phyloP scores from a whole-genome alignment of 2,888 invertebrate species.

The Amorpha juglandis region DNA sequence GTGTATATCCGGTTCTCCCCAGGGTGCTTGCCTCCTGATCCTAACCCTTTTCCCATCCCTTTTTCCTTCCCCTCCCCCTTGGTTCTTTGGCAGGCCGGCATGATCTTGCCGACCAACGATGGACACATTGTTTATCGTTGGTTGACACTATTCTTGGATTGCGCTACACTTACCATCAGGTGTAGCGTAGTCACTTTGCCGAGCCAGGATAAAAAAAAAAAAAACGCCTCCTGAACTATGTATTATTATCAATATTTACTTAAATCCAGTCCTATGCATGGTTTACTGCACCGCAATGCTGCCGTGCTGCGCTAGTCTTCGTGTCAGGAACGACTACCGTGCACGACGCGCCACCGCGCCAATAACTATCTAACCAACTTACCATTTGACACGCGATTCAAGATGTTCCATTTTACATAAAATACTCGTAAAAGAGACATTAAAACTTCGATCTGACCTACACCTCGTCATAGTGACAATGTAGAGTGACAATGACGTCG shows the following conservation, averaged over 20 bases:
- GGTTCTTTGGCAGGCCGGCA: no score
- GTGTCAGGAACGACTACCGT: constrained; percentile 29
- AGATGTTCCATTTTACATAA: constrained; percentile 52
- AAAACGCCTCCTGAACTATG: no score
- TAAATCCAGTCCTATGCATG: constrained; percentile 30
- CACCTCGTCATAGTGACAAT: constrained; percentile 43
- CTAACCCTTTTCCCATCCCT: no score
- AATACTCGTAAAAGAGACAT: constrained; percentile 54
- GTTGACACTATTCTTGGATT: no score
- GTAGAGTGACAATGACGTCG: constrained; percentile 26
- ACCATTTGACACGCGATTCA: constrained; percentile 55
- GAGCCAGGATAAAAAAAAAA: no score
- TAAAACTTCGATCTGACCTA: constrained; percentile 50
- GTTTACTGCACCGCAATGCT: constrained; percentile 18
- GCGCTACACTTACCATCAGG: no score
- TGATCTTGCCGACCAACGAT: no score
- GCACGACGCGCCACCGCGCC: constrained; percentile 26
- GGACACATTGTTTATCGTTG: no score
- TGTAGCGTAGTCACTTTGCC: no score
- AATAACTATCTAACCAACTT: constrained; percentile 28
- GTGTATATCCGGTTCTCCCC: no score
- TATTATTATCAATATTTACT: background rate
- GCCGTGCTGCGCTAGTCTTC: constrained; percentile 22
- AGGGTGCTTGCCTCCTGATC: no score
- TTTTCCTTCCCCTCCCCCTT: no score